Evolutionary conservation across 2,888 invertebrate genomes (phyloP).

Genomic region (Trachelus troglodyta): DNA sequence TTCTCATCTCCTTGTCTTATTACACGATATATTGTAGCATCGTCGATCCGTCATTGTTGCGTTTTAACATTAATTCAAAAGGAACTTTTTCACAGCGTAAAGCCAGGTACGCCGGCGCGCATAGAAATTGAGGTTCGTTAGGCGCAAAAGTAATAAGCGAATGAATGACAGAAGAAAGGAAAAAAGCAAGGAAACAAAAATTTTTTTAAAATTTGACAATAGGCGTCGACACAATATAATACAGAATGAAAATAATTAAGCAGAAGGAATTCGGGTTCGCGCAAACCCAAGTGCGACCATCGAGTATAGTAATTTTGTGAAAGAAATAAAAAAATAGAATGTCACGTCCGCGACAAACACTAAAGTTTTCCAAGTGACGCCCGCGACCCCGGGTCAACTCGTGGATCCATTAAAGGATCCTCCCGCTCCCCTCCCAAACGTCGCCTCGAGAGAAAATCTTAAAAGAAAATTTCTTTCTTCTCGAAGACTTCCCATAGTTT

Average conservation of each 20-base stretch:
- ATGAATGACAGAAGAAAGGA: background rate
- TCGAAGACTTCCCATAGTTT: conserved; percentile 57
- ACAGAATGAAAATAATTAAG: background rate
- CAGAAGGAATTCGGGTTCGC: background rate
- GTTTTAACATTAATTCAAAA: background rate
- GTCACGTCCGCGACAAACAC: background rate
- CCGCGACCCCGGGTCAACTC: background rate
- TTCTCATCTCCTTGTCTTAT: background rate
- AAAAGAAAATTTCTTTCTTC: conserved; percentile 43
- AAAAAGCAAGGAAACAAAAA: background rate
- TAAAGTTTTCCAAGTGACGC: background rate
- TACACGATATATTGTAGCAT: background rate
- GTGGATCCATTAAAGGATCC: background rate
- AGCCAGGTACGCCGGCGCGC: background rate
- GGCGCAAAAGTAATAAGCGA: background rate
- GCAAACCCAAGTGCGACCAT: background rate
- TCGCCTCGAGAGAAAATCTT: background rate
- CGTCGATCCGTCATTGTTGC: background rate
- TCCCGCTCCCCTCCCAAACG: no score
- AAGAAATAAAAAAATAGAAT: background rate
- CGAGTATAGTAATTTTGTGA: background rate
- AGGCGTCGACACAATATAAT: background rate
- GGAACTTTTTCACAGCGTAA: background rate
- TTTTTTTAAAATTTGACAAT: background rate
- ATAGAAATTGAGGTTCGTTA: background rate